phyloP scores from a whole-genome alignment of 2,113 vertebrate species.

The Carlito syrichta region DNA sequence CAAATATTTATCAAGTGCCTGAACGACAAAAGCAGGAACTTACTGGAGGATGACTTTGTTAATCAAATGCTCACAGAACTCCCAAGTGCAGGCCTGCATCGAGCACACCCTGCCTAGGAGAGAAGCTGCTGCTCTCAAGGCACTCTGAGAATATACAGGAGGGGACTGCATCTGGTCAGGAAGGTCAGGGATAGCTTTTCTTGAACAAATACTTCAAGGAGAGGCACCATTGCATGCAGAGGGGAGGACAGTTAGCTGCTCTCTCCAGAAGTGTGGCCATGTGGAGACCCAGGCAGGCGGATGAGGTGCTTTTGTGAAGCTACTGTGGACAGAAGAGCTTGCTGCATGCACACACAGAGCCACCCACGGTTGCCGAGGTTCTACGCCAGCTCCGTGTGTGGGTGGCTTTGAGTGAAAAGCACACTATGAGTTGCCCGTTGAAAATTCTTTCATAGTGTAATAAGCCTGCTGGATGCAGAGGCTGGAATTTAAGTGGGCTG shows the following conservation, averaged over 20 bases:
- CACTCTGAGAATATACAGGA: fast-evolving
- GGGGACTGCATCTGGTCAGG: not conserved
- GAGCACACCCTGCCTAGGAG: not conserved
- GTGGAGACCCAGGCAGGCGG: not conserved
- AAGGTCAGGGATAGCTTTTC: not conserved
- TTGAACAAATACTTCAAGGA: not conserved
- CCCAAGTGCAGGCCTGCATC: too few relatives aligned
- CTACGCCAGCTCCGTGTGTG: not conserved
- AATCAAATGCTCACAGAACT: not conserved
- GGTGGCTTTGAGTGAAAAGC: not conserved
- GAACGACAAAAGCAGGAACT: not conserved
- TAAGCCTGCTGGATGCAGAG: not conserved
- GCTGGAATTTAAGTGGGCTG: not conserved
- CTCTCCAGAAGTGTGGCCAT: not conserved
- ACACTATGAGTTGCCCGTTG: not conserved
- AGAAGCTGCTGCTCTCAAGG: not conserved
- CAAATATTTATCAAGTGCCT: not conserved
- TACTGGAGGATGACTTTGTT: not conserved
- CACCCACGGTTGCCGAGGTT: not conserved
- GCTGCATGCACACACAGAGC: not conserved
- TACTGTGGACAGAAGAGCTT: not conserved
- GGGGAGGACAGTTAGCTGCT: not conserved
- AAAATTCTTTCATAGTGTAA: not conserved
- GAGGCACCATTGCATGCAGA: fast-evolving
- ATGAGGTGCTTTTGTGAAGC: not conserved